These are phyloP conservation scores for Phyllostomus hastatus DNA, from an alignment of 2,113 vertebrate genomes.

Conservation along the genomic window DNA sequence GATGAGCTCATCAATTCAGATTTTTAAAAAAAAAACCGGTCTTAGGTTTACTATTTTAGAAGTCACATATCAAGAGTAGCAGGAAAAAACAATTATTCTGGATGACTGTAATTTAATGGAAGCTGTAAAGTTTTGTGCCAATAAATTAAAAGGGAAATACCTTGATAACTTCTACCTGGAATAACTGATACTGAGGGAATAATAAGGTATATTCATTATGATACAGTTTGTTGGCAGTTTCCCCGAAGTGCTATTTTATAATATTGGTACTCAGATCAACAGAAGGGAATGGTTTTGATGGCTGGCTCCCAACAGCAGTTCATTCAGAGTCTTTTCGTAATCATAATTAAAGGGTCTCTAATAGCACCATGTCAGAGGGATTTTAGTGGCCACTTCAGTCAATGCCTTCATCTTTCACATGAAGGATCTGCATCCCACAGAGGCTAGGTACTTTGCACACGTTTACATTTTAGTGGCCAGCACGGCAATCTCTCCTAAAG, in stretches of 20 bases:
- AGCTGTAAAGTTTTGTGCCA: neutral
- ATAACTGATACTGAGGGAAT: neutral
- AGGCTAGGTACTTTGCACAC: neutral
- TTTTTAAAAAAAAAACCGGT: neutral
- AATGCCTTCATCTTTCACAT: neutral
- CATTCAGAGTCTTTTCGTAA: neutral
- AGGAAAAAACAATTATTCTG: neutral
- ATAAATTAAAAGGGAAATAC: neutral
- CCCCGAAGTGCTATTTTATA: neutral
- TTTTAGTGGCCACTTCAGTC: neutral
- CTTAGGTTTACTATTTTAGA: neutral
- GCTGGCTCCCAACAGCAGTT: neutral
- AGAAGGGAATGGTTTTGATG: slow-evolving; percentile 13
- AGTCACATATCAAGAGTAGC: neutral
- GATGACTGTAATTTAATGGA: neutral
- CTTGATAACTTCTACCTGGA: neutral
- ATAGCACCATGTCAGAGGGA: neutral
- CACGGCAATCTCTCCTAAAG: neutral
- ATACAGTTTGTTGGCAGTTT: neutral
- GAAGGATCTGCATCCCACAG: neutral
- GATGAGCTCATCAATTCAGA: slow-evolving; percentile 78
- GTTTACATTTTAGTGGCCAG: neutral
- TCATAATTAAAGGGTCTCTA: slow-evolving; percentile 8
- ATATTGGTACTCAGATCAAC: neutral
- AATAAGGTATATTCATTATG: neutral